Conservation (phyloP, 2,888 invertebrate species). For the Suillia variegata region DNA sequence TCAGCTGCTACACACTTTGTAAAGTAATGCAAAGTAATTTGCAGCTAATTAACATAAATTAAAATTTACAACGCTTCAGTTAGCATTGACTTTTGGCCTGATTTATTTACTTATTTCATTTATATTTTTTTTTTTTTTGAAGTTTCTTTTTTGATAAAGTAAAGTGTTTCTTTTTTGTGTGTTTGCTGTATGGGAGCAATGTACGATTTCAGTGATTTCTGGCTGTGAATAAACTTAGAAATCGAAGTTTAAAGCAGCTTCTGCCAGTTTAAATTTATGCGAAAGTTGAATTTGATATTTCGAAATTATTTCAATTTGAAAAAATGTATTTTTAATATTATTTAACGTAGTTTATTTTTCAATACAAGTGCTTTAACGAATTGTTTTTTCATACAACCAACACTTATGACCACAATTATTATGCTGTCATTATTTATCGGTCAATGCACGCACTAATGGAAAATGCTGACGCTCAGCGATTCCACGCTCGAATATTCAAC, state of each 20-base stretch:
- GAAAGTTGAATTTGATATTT: too few species aligned
- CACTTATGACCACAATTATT: background rate
- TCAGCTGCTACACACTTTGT: too few species aligned
- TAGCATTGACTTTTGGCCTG: slow-evolving; percentile 6
- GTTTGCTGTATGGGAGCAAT: background rate
- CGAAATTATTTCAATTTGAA: too few species aligned
- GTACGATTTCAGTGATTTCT: slow-evolving; percentile 4
- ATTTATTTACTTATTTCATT: background rate
- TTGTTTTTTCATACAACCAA: too few species aligned
- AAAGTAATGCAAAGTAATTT: background rate
- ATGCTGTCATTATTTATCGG: slow-evolving; percentile 11
- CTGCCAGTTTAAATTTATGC: too few species aligned
- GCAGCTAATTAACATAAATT: slow-evolving; percentile 3
- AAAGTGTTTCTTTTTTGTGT: too few species aligned
- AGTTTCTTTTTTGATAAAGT: background rate
- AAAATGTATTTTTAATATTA: too few species aligned
- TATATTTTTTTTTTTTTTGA: background rate
- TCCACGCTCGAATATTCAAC: background rate
- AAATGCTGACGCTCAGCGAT: background rate
- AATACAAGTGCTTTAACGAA: too few species aligned
- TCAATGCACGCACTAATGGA: slow-evolving; percentile 9
- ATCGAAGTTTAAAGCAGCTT: too few species aligned
- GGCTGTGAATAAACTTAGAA: too few species aligned
- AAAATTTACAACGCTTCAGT: slow-evolving; percentile 10
- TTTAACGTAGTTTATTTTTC: too few species aligned